phyloP scores from a whole-genome alignment of 2,888 invertebrate species.

The Apodemia duryi region DNA sequence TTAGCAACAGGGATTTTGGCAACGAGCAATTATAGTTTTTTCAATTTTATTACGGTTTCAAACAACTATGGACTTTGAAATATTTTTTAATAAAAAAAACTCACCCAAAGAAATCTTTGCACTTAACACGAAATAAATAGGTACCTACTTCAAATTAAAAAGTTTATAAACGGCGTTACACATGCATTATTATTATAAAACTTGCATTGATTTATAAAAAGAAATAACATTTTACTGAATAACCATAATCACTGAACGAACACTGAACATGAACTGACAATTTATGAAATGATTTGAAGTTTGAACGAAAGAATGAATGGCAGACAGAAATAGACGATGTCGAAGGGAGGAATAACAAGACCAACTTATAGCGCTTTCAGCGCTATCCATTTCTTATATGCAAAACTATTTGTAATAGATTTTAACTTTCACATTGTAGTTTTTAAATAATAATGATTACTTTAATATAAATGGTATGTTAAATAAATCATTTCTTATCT shows the following conservation, averaged over 20 bases:
- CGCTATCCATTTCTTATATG: constrained; percentile 35
- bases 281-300: constrained; percentile 21
- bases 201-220: neutral
- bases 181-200: neutral
- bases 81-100: neutral
- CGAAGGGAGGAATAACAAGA: constrained; percentile 51
- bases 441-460: neutral
- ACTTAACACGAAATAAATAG: neutral
- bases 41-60: neutral
- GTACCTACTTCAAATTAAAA: neutral
- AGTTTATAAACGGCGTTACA: neutral
- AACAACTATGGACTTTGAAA: neutral
- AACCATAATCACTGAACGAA: constrained; percentile 17
- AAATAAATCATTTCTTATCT: too few species aligned
- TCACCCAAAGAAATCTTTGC: neutral
- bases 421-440: neutral
- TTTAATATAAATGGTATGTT: too few species aligned
- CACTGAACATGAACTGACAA: constrained; percentile 22
- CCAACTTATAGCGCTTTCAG: constrained; percentile 37
- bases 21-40: neutral
- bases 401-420: neutral
- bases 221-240: constrained; percentile 10
- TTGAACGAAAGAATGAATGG: constrained; percentile 63
- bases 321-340: constrained; percentile 58
- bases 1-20: constrained; percentile 6